These are phyloP conservation scores for Apantesis nais DNA, from an alignment of 2,888 invertebrate species.

Conservation along the genomic window DNA sequence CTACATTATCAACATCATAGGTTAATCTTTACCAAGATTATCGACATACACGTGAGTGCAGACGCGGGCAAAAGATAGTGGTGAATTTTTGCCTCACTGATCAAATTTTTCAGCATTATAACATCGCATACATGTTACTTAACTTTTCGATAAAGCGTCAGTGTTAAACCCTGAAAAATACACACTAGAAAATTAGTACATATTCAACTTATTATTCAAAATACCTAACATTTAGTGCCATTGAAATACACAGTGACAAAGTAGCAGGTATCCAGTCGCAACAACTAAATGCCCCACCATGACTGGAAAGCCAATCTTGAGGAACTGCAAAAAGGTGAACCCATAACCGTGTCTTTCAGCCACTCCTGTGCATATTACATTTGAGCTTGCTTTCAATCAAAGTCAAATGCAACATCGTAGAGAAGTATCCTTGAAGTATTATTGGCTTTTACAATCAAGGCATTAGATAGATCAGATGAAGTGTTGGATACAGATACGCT, in stretches of 20 bases:
- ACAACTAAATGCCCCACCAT: slow-evolving; percentile 90
- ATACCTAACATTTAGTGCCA: slow-evolving; percentile 8
- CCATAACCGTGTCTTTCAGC: slow-evolving; percentile 96
- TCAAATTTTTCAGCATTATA: too few species aligned
- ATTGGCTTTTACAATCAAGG: slow-evolving; percentile 65
- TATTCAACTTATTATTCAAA: neutral
- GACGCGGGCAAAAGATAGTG: too few species aligned
- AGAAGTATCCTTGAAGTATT: slow-evolving; percentile 70
- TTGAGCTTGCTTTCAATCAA: slow-evolving; percentile 58
- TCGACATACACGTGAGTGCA: too few species aligned
- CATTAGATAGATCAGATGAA: slow-evolving; percentile 72
- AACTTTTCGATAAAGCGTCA: too few species aligned
- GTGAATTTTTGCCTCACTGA: too few species aligned
- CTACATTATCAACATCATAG: too few species aligned
- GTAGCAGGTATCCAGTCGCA: slow-evolving; percentile 88
- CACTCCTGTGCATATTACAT: slow-evolving; percentile 72
- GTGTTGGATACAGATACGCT: slow-evolving; percentile 69
- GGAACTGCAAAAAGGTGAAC: slow-evolving; percentile 93
- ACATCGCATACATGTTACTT: too few species aligned
- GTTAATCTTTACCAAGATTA: too few species aligned
- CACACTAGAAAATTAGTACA: neutral
- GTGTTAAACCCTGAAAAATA: neutral
- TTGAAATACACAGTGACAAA: slow-evolving; percentile 86
- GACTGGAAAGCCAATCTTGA: slow-evolving; percentile 94
- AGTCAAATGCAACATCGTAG: slow-evolving; percentile 54